Evolutionary conservation across 2,113 vertebrate genomes (phyloP).

Genomic region (Silurus asotus): DNA sequence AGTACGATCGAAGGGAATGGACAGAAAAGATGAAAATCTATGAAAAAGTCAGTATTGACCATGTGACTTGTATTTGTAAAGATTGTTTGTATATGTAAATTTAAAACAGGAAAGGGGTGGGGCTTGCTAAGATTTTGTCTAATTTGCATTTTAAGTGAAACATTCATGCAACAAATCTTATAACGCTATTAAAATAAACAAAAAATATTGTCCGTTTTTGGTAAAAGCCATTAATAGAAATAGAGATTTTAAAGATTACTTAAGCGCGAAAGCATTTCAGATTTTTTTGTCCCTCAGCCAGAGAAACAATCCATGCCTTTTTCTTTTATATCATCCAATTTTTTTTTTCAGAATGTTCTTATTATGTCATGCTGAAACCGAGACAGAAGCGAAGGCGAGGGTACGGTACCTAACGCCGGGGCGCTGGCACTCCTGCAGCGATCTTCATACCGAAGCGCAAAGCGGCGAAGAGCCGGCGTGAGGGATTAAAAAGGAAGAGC

Average conservation of each 20-base stretch:
- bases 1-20: not conserved
- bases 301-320: not conserved
- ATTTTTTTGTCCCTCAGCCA: not conserved
- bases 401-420: slow-evolving; percentile 92
- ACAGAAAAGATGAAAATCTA: not conserved
- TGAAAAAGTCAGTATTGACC: not conserved
- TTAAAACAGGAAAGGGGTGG: not conserved
- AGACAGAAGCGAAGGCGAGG: slow-evolving; percentile 26
- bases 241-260: not conserved
- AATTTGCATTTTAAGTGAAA: not conserved
- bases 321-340: not conserved
- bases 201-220: not conserved
- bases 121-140: not conserved
- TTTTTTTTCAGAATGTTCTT: not conserved
- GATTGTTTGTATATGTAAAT: not conserved
- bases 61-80: not conserved
- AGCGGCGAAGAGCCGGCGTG: slow-evolving; percentile 36
- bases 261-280: not conserved
- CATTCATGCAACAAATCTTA: not conserved
- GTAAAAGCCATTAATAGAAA: no score
- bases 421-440: slow-evolving; percentile 92
- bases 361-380: slow-evolving; percentile 9
- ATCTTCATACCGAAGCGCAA: slow-evolving; percentile 75
- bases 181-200: not conserved
- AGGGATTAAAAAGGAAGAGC: slow-evolving; percentile 40